A percentile compares a stretch with the other conserved stretches of the same genome.
phyloP scores from a whole-genome alignment of 2,888 invertebrate species.

The Lutraria lutraria region DNA sequence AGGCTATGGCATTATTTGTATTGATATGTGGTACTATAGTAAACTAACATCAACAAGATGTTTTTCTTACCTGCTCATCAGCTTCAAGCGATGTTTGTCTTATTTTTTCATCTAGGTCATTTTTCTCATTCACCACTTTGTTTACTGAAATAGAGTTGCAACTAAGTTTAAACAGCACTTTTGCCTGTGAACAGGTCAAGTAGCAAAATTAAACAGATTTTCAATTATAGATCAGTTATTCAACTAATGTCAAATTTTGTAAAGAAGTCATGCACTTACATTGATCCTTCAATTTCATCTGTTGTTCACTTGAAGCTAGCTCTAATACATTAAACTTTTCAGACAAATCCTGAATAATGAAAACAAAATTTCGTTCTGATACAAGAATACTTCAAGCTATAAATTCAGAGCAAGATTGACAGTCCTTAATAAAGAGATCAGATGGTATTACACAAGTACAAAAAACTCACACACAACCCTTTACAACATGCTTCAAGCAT shows the following conservation, averaged over 20 bases:
- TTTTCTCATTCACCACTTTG: neutral
- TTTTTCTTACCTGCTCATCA: constrained; percentile 1
- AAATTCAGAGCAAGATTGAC: too few relatives aligned
- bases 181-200: neutral
- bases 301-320: constrained; percentile 69
- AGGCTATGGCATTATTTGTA: neutral
- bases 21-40: neutral
- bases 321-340: constrained; percentile 75
- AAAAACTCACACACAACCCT: too few relatives aligned
- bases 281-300: constrained; percentile 73
- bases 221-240: neutral
- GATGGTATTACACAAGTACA: too few relatives aligned
- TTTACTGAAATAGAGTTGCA: neutral
- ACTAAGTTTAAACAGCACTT: neutral
- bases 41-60: neutral
- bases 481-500: too few relatives aligned
- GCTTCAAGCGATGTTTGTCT: neutral
- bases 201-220: too few relatives aligned
- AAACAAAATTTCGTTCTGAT: neutral
- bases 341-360: constrained; percentile 73
- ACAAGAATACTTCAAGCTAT: too few relatives aligned
- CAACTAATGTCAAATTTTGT: neutral
- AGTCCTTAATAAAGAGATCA: too few relatives aligned
- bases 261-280: constrained; percentile 61
- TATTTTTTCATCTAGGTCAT: neutral